Percentiles rank a stretch among this genome's conserved stretches.
Conservation (phyloP, 2,113 vertebrate genomes). For the Poecilia latipinna region DNA sequence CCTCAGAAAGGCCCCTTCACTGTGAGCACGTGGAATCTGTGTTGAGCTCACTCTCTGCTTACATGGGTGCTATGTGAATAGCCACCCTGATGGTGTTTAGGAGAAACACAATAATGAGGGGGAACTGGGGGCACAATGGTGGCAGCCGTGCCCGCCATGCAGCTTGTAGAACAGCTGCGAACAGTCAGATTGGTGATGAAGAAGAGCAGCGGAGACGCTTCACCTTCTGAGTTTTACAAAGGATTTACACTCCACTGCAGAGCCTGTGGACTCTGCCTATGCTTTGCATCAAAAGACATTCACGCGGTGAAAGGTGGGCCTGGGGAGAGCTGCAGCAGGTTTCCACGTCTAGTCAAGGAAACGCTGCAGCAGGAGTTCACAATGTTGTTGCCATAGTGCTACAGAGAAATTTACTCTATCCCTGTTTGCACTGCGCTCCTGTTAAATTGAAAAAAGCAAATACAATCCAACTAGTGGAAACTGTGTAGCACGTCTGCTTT, state of each 20-base stretch:
- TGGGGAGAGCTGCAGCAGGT: constrained; percentile 28
- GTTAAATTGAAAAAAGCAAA: constrained; percentile 12
- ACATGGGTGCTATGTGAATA: constrained; percentile 36
- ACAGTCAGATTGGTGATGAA: constrained; percentile 55
- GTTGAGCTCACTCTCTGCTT: constrained; percentile 15
- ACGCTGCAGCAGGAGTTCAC: not conserved
- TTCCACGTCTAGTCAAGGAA: constrained; percentile 33
- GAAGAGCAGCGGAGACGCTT: constrained; percentile 35
- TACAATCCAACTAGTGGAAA: not conserved
- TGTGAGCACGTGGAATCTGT: constrained; percentile 16
- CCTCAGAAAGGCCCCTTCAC: constrained; percentile 2
- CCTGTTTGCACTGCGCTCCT: constrained; percentile 2
- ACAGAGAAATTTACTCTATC: constrained; percentile 8
- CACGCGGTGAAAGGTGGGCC: constrained; percentile 25
- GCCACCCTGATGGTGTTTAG: constrained; percentile 60
- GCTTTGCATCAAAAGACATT: constrained; percentile 21
- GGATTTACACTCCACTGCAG: constrained; percentile 17
- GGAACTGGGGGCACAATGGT: constrained; percentile 24
- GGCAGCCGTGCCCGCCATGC: constrained; percentile 29
- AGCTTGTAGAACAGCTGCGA: constrained; percentile 71
- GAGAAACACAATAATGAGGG: constrained; percentile 52
- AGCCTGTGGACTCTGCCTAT: constrained; percentile 27
- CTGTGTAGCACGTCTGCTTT: too few species aligned
- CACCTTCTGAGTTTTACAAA: constrained; percentile 30
- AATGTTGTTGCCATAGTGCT: not conserved